These are phyloP conservation scores for Epicampocera succincta DNA, from an alignment of 2,888 invertebrate species.

Conservation along the genomic window DNA sequence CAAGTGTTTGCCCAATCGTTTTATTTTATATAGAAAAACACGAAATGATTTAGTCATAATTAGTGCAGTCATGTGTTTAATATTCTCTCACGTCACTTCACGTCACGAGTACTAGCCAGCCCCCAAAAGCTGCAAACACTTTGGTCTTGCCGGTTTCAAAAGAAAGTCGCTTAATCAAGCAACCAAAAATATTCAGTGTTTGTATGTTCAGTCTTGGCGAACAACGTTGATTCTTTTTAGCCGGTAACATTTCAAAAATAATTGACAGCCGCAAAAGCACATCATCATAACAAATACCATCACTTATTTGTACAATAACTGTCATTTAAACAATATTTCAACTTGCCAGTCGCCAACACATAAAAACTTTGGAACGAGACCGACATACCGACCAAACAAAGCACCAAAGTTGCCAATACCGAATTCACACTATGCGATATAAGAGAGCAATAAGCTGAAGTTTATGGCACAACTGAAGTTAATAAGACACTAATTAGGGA, in stretches of 20 bases:
- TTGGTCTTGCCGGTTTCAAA: too few relatives aligned
- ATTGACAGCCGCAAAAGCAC: slow-evolving; percentile 48
- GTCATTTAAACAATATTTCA: not conserved
- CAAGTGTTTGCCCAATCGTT: too few relatives aligned
- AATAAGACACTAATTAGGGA: slow-evolving; percentile 44
- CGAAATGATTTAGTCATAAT: too few relatives aligned
- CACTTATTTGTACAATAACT: slow-evolving; percentile 7
- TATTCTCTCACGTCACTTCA: too few relatives aligned
- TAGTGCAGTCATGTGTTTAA: too few relatives aligned
- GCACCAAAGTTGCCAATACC: not conserved
- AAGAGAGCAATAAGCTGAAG: slow-evolving; percentile 9
- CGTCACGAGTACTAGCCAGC: too few relatives aligned
- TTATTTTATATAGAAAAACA: too few relatives aligned
- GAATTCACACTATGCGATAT: not conserved
- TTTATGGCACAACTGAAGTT: slow-evolving; percentile 35
- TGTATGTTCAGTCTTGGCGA: too few relatives aligned
- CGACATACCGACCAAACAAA: not conserved
- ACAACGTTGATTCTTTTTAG: not conserved
- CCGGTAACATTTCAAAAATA: slow-evolving; percentile 53
- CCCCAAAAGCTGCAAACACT: too few relatives aligned
- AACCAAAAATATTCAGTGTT: not conserved
- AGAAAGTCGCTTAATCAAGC: too few relatives aligned
- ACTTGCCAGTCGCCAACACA: not conserved
- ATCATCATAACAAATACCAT: slow-evolving; percentile 24
- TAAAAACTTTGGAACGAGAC: not conserved